These are phyloP conservation scores for Anarsia innoxiella DNA, from an alignment of 2,888 invertebrate species.

Conservation along the genomic window DNA sequence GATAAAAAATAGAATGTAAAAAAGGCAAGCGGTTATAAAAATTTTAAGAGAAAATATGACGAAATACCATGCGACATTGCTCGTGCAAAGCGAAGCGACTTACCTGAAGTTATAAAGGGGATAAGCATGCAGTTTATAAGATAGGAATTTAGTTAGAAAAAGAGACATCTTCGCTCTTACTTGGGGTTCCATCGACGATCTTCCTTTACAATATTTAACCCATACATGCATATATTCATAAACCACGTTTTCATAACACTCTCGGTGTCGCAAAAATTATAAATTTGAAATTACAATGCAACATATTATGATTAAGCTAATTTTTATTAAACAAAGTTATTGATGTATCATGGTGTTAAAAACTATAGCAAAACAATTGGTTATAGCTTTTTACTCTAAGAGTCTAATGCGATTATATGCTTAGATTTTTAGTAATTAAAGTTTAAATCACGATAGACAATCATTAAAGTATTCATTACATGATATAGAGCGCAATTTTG, in stretches of 20 bases:
- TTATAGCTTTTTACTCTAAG: conserved; percentile 69
- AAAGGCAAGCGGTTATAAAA: conserved; percentile 51
- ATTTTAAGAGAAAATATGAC: conserved; percentile 32
- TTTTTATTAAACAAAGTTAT: conserved; percentile 49
- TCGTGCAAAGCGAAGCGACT: conserved; percentile 54
- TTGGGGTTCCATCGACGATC: conserved; percentile 74
- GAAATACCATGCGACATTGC: conserved; percentile 59
- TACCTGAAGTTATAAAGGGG: conserved; percentile 35
- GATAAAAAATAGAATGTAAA: conserved; percentile 46
- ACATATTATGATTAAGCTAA: conserved; percentile 63
- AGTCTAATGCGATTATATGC: conserved; percentile 40
- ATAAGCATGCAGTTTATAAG: conserved; percentile 13
- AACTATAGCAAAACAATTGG: conserved; percentile 70
- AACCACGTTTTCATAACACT: conserved; percentile 35
- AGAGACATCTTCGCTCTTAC: conserved; percentile 59
- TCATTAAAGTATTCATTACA: too few relatives aligned
- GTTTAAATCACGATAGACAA: too few relatives aligned
- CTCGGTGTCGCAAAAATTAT: conserved; percentile 38
- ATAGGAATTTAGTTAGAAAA: conserved; percentile 37
- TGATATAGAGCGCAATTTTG: too few relatives aligned
- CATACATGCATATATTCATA: conserved; percentile 55
- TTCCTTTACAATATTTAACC: conserved; percentile 50
- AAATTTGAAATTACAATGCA: conserved; percentile 59
- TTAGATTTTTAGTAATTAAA: conserved; percentile 21
- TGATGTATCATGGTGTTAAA: conserved; percentile 56